Conservation (phyloP, 2,113 vertebrate genomes). For the Tragelaphus strepsiceros region DNA sequence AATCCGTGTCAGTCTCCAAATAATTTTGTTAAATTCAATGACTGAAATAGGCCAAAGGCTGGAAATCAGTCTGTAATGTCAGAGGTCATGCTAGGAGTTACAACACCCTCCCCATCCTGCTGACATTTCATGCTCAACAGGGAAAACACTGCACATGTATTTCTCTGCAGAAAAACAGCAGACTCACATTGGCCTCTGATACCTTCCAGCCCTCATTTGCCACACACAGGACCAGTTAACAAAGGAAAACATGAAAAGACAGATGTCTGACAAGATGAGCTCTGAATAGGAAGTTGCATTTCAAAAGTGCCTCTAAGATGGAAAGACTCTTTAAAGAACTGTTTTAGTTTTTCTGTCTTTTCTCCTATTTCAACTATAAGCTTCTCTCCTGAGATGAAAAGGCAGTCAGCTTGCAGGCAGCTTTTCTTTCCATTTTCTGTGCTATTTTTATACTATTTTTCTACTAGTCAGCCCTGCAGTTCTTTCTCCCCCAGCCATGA, state of each 20-base stretch:
- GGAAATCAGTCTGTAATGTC: neutral
- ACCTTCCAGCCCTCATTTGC: neutral
- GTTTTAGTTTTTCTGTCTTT: neutral
- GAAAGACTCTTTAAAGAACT: conserved; percentile 27
- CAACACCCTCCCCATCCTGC: neutral
- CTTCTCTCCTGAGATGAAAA: conserved; percentile 53
- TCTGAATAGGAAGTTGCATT: conserved; percentile 12
- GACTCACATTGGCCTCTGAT: neutral
- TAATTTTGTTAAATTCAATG: neutral
- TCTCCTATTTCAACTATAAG: neutral
- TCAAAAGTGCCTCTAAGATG: neutral
- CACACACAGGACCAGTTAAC: neutral
- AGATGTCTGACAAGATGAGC: neutral
- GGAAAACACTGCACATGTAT: neutral
- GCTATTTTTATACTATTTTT: conserved; percentile 67
- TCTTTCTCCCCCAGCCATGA: neutral
- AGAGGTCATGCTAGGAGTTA: neutral
- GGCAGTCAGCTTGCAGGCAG: neutral
- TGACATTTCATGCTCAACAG: neutral
- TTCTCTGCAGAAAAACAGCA: neutral
- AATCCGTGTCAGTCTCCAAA: neutral
- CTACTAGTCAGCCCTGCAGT: conserved; percentile 36
- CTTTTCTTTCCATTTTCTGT: conserved; percentile 55
- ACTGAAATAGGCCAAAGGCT: neutral
- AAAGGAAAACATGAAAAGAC: neutral